phyloP scores from a whole-genome alignment of 2,113 vertebrate species.

The Neoarius graeffei region DNA sequence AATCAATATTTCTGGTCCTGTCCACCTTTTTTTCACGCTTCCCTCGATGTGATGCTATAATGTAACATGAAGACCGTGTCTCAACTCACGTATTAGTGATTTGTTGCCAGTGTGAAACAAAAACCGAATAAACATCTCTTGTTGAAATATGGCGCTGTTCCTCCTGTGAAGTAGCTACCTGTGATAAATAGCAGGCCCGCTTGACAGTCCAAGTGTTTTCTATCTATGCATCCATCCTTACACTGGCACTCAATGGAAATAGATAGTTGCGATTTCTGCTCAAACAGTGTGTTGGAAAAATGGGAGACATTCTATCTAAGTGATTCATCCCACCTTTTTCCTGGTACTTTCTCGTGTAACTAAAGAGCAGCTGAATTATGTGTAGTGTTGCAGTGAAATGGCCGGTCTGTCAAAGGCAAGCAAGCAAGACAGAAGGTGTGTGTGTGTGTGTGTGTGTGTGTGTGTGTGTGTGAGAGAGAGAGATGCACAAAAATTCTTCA shows the following conservation, averaged over 20 bases:
- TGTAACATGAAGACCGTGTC: neutral
- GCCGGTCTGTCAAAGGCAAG: slow-evolving; percentile 23
- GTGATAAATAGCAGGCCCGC: slow-evolving; percentile 10
- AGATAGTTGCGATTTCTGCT: slow-evolving; percentile 36
- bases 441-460: neutral
- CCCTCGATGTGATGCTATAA: neutral
- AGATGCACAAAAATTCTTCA: neutral
- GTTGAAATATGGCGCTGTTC: slow-evolving; percentile 17
- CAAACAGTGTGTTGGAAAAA: slow-evolving; percentile 37
- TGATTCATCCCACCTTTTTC: slow-evolving; percentile 24
- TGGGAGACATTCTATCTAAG: slow-evolving; percentile 44
- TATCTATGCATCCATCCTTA: slow-evolving; percentile 23
- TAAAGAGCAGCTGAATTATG: slow-evolving; percentile 43
- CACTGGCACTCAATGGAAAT: slow-evolving; percentile 32
- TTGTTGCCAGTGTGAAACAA: neutral
- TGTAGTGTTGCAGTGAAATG: slow-evolving; percentile 25
- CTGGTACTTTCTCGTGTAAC: neutral
- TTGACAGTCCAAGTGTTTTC: neutral
- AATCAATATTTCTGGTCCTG: neutral
- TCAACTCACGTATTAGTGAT: neutral
- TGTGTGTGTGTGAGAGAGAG: too few relatives aligned
- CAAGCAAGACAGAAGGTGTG: slow-evolving; percentile 26
- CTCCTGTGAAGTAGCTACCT: neutral
- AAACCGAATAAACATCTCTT: neutral
- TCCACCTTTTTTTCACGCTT: neutral